A percentile compares a stretch with the other conserved stretches of the same genome.
phyloP scores from a whole-genome alignment of 92 coral and sea anemone genomes.

The Paragorgia papillata region DNA sequence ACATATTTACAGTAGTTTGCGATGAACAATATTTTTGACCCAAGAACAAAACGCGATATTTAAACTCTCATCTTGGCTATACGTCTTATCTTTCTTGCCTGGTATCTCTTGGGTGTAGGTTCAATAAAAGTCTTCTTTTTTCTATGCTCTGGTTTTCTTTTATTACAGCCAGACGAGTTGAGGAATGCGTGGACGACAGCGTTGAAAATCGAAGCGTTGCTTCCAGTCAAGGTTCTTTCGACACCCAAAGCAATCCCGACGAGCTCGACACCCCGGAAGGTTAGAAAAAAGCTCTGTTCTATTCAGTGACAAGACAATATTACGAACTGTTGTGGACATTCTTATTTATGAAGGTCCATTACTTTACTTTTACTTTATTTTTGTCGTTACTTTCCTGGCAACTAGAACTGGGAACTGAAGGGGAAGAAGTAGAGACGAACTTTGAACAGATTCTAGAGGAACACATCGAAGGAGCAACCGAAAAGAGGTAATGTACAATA shows the following conservation, averaged over 20 bases:
- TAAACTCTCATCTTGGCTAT: too few relatives aligned
- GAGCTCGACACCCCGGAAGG: conserved; percentile 25
- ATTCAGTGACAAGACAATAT: not conserved
- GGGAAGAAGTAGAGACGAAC: conserved; percentile 71
- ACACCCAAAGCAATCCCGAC: conserved; percentile 38
- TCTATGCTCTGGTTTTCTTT: not conserved
- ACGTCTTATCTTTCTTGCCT: not conserved
- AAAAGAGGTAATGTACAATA: conserved; percentile 70
- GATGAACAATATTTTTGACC: not conserved
- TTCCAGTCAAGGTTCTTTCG: conserved; percentile 46
- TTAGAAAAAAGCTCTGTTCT: conserved; percentile 7
- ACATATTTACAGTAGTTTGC: too few relatives aligned
- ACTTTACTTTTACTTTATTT: not conserved
- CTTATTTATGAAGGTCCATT: not conserved
- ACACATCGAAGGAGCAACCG: conserved; percentile 85
- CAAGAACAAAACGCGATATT: not conserved
- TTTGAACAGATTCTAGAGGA: conserved; percentile 87
- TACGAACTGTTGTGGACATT: not conserved
- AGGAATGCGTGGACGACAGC: conserved; percentile 24
- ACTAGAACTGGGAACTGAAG: conserved; percentile 70
- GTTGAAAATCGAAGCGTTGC: conserved; percentile 43
- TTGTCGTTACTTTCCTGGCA: not conserved
- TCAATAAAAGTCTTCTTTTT: too few relatives aligned
- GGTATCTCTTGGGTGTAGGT: not conserved
- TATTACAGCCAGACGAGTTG: conserved; percentile 27